Evolutionary conservation across 2,888 invertebrate species (phyloP).

Genomic region (Diploptera punctata): DNA sequence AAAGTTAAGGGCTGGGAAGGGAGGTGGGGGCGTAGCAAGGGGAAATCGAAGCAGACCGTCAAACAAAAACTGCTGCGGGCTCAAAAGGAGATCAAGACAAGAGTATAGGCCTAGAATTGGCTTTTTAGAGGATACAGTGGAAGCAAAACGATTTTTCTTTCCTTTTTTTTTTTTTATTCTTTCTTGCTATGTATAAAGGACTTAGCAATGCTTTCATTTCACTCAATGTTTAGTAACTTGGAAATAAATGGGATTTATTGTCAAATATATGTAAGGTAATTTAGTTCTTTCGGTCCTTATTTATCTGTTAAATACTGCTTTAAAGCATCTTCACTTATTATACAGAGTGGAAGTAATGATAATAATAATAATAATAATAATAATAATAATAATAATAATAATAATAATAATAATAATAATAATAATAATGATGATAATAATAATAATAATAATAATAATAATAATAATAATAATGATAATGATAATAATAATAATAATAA

Average conservation of each 20-base stretch:
- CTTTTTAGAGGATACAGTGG: conserved; percentile 10
- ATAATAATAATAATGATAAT: too few relatives aligned
- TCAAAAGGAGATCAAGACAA: conserved; percentile 17
- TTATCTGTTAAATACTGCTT: not conserved
- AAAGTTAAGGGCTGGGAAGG: conserved; percentile 19
- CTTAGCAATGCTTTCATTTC: conserved; percentile 8
- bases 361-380: too few relatives aligned
- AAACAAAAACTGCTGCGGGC: conserved; percentile 19
- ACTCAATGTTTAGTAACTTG: not conserved
- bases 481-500: too few relatives aligned
- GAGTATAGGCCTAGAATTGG: conserved; percentile 20
- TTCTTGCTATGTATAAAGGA: conserved; percentile 11
- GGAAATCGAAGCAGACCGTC: conserved; percentile 12
- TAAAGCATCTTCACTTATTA: too few relatives aligned
- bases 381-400: too few relatives aligned
- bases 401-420: too few relatives aligned
- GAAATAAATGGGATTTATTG: not conserved
- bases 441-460: too few relatives aligned
- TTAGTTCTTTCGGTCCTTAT: too few relatives aligned
- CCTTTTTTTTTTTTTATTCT: not conserved
- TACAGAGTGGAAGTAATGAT: too few relatives aligned
- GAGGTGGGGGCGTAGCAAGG: conserved; percentile 4
- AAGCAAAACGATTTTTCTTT: not conserved
- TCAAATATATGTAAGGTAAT: not conserved
- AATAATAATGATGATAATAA: too few relatives aligned